A percentile compares a stretch with the other conserved stretches of the same genome.
phyloP scores from a whole-genome alignment of 2,888 invertebrate species.

The Xestoiulus laeticollis region DNA sequence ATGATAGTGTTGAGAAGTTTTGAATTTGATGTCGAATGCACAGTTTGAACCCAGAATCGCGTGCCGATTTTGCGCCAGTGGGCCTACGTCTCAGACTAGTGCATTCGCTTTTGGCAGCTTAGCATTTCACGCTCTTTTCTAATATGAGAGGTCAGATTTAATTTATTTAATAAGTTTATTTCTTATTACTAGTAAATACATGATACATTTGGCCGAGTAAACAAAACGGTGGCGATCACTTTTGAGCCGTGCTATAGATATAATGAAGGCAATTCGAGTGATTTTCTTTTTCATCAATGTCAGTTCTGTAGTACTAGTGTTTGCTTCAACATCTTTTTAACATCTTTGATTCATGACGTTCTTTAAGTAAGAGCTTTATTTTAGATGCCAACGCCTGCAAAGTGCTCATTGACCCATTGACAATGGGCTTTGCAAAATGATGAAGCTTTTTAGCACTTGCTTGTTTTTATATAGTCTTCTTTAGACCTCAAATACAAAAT shows the following conservation, averaged over 20 bases:
- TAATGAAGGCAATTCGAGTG: background rate
- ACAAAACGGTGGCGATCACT: background rate
- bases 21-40: background rate
- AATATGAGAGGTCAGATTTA: background rate
- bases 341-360: background rate
- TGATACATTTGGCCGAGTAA: background rate
- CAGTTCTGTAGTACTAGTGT: background rate
- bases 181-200: background rate
- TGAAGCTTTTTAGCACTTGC: too few relatives aligned
- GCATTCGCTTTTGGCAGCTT: conserved; percentile 1
- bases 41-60: conserved; percentile 26
- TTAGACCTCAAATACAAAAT: too few relatives aligned
- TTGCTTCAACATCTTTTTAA: background rate
- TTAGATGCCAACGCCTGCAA: background rate
- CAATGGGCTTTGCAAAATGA: too few relatives aligned
- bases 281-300: background rate
- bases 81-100: conserved; percentile 3
- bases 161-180: background rate
- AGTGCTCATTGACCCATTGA: background rate
- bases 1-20: conserved; percentile 1
- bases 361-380: background rate
- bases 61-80: background rate
- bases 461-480: too few relatives aligned
- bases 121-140: background rate
- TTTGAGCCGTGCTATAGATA: background rate